Evolutionary conservation across 2,113 vertebrate genomes (phyloP), one percentile per base, ranked within the genome.

Genomic region (Arothron firmamentum): DNA sequence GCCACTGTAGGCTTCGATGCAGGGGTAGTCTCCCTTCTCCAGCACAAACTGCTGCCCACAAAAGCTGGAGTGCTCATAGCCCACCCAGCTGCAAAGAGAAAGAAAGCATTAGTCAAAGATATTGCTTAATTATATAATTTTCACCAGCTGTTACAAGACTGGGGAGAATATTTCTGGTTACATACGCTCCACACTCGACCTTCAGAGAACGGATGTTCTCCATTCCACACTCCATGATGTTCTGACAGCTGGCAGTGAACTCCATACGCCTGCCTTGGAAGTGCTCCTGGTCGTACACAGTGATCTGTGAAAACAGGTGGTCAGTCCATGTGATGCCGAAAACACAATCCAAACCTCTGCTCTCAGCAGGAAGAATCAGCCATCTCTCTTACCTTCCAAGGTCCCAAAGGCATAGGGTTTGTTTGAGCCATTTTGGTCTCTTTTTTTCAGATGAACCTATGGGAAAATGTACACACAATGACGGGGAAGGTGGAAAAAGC

Each of bases 11-110:
- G 96, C 94, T 54, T 98, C 94, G 84, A 95, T 95, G 75, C 94
- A 93, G 1, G 97, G 97, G 81, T 98, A 98, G 78, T 98, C 96
- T 63, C 96, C 96, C 88, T 94, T 95, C 88, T 99, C 96, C 91
- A 99, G 91, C 79, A 97, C 87, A 49, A 97, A 99, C 93, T 98
- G 96, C 87, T 98, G 97, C 57, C 96, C 96, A 1, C 92, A 93
- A 91, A 95, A 97, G 66, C 94, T 95, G 66, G 94, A 95, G 85
- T 99, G 96, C 83, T 99, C 96, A 0, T 94, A 98, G 61, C 96
- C 96, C 6, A 96, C 90, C 97, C 97, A 98, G 83, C 96, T 98
- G 67, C 9, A 60, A 3, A 50, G 3, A 52, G 66, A 51, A 54
- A 10, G 7, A 14, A 9, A 21, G 25, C 15, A 28, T 51, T 42